These are phyloP conservation scores for Creontiades dilutus DNA, from an alignment of 2,888 invertebrate species.

Conservation along the genomic window DNA sequence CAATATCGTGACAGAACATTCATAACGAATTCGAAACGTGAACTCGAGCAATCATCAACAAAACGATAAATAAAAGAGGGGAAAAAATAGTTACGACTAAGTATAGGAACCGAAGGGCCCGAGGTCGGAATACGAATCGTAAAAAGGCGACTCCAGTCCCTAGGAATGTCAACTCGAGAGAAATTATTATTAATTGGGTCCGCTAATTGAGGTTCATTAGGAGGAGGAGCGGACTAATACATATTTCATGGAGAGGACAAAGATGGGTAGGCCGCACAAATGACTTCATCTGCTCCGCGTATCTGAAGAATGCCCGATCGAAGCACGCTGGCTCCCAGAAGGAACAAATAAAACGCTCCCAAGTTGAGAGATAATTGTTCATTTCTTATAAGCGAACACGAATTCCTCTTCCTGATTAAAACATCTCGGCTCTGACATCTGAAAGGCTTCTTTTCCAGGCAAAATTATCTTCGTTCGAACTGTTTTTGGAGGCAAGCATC, in stretches of 20 bases:
- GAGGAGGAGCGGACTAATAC: conserved; percentile 48
- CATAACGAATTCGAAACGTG: not conserved
- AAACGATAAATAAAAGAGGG: not conserved
- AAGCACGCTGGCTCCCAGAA: not conserved
- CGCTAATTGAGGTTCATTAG: conserved; percentile 64
- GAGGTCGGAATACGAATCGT: not conserved
- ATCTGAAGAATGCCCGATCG: conserved; percentile 45
- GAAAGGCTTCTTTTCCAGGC: conserved; percentile 21
- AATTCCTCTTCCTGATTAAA: conserved; percentile 47
- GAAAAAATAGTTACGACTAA: not conserved
- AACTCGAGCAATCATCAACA: not conserved
- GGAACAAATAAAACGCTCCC: conserved; percentile 27
- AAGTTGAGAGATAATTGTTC: conserved; percentile 58
- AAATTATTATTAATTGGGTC: conserved; percentile 65
- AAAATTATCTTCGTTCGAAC: conserved; percentile 29
- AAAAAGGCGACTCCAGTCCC: not conserved
- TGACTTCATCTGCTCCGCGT: conserved; percentile 55
- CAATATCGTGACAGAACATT: too few species aligned
- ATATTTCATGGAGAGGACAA: conserved; percentile 58
- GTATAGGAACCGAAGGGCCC: not conserved
- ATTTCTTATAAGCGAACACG: conserved; percentile 48
- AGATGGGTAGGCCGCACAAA: conserved; percentile 35
- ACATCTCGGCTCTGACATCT: conserved; percentile 31
- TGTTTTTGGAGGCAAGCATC: not conserved
- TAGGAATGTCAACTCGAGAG: conserved; percentile 39